phyloP scores from a whole-genome alignment of 1,140 invertebrate species.

The Lasioglossum baleicum region DNA sequence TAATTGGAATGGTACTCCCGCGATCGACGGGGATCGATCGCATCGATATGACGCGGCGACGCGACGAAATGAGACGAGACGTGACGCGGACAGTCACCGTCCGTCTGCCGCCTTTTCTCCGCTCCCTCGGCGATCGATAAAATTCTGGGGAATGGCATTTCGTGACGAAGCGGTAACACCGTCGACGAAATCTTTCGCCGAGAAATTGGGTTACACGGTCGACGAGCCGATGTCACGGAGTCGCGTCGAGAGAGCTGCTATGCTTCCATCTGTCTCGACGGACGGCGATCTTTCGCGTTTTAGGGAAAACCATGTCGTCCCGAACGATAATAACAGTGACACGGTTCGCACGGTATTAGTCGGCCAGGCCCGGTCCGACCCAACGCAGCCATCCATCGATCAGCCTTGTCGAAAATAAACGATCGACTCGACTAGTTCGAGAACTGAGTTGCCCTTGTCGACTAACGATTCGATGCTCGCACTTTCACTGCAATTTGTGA shows the following conservation, averaged over 20 bases:
- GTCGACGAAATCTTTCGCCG: conserved; percentile 49
- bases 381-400: conserved; percentile 66
- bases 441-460: conserved; percentile 49
- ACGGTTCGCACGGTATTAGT: conserved; percentile 18
- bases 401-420: conserved; percentile 74
- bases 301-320: not conserved
- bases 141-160: conserved; percentile 67
- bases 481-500: conserved; percentile 67
- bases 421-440: conserved; percentile 59
- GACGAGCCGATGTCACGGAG: conserved; percentile 46
- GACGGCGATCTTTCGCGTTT: not conserved
- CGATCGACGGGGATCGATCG: conserved; percentile 58
- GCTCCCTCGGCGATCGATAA: conserved; percentile 55
- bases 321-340: conserved; percentile 10
- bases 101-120: conserved; percentile 22
- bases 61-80: not conserved
- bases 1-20: conserved; percentile 67
- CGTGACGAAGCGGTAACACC: conserved; percentile 59
- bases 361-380: conserved; percentile 63
- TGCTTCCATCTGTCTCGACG: no score
- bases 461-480: conserved; percentile 62
- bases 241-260: not conserved
- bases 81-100: conserved; percentile 1
- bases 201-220: conserved; percentile 61
- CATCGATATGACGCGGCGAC: conserved; percentile 44